Conservation (phyloP, 1,140 invertebrate species). For the Mactra quadrangularis region DNA sequence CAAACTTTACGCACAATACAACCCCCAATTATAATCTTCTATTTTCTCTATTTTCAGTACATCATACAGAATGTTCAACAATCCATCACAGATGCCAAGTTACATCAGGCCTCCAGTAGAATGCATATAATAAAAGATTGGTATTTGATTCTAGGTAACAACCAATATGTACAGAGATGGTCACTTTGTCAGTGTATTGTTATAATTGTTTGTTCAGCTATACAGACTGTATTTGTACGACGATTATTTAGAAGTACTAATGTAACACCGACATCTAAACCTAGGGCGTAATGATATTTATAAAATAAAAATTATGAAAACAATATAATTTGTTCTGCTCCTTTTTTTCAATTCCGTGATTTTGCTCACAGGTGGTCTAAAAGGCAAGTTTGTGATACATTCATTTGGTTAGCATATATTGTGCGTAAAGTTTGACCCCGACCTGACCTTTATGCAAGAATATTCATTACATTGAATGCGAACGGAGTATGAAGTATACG, state of each 20-base stretch:
- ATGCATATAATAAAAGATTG: slow-evolving; percentile 74
- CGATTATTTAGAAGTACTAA: slow-evolving; percentile 93
- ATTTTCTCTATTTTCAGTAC: slow-evolving; percentile 51
- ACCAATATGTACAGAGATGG: slow-evolving; percentile 93
- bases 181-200: slow-evolving; percentile 93
- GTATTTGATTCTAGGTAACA: slow-evolving; percentile 92
- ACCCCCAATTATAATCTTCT: no score
- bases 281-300: slow-evolving; percentile 70
- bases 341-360: no score
- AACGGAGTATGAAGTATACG: no score
- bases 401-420: no score
- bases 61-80: slow-evolving; percentile 68
- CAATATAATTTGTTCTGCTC: no score
- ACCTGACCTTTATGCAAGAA: no score
- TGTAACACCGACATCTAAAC: slow-evolving; percentile 82
- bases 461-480: no score
- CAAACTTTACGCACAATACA: no score
- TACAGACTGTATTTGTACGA: slow-evolving; percentile 94
- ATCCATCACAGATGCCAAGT: slow-evolving; percentile 62
- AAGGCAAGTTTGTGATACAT: no score
- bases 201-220: slow-evolving; percentile 89
- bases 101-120: slow-evolving; percentile 66
- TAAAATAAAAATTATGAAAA: no score
- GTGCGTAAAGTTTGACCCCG: no score
- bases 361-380: no score